These are phyloP conservation scores for Spinibarbus caldwelli DNA, from an alignment of 2,797 vertebrate species.

Conservation along the genomic window DNA sequence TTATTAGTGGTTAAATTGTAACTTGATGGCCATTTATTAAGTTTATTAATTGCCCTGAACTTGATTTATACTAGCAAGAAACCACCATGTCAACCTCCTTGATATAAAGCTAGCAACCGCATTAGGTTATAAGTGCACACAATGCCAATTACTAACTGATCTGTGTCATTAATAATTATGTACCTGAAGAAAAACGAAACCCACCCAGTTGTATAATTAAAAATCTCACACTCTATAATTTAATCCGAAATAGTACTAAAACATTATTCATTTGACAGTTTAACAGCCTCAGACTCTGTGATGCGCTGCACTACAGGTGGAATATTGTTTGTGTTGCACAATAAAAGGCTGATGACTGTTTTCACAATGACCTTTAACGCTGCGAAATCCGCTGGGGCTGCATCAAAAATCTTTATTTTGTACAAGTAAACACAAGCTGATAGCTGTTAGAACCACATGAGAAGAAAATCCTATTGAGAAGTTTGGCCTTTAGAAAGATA, in stretches of 20 bases:
- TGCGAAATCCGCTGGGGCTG: constrained; percentile 4
- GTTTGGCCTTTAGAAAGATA: constrained; percentile 53
- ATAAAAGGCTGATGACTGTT: constrained; percentile 26
- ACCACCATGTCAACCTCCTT: background rate
- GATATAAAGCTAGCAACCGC: background rate
- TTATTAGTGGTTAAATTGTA: background rate
- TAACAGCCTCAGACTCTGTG: background rate
- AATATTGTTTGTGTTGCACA: constrained; percentile 13
- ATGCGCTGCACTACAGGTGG: background rate
- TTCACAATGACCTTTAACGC: constrained; percentile 31
- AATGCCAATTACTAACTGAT: background rate
- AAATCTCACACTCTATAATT: background rate
- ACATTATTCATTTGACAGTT: background rate
- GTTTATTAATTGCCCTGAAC: background rate
- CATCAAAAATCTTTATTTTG: constrained; percentile 15
- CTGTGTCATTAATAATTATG: background rate
- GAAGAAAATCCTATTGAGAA: constrained; percentile 22
- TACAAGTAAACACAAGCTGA: constrained; percentile 10
- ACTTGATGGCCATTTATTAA: no score
- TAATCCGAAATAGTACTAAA: background rate
- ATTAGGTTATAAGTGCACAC: background rate
- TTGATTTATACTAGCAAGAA: background rate
- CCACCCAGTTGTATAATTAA: background rate
- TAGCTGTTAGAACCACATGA: constrained; percentile 22
- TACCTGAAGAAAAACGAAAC: background rate